A percentile compares a stretch with the other conserved stretches of the same genome.
phyloP scores from a whole-genome alignment of 2,797 vertebrate species.

The Paedocypris micromegethes region DNA sequence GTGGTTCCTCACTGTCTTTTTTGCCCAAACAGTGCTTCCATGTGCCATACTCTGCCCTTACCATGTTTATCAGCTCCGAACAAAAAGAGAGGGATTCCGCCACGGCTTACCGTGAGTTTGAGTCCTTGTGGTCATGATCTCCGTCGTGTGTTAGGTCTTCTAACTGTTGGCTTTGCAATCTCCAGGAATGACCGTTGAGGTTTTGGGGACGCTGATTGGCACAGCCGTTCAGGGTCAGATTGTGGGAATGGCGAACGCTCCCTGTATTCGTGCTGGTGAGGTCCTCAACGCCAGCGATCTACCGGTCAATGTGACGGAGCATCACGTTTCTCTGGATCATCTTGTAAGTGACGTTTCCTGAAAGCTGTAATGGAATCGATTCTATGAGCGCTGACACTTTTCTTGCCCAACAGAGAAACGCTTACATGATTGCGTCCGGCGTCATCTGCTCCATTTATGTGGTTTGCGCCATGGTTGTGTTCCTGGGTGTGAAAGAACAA shows the following conservation, averaged over 20 bases:
- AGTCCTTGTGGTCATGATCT: not conserved
- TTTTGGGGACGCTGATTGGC: constrained; percentile 85
- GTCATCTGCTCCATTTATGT: constrained; percentile 84
- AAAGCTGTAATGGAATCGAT: not conserved
- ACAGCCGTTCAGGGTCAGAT: constrained; percentile 95
- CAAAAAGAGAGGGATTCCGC: constrained; percentile 93
- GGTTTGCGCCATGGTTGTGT: constrained; percentile 75
- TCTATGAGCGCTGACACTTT: too few species aligned
- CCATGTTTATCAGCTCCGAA: constrained; percentile 94
- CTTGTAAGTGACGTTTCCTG: constrained; percentile 63
- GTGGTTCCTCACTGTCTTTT: too few species aligned
- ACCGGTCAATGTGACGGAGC: constrained; percentile 55
- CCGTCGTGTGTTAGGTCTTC: not conserved
- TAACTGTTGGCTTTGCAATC: not conserved
- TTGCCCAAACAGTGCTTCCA: constrained; percentile 82
- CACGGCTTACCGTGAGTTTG: constrained; percentile 87
- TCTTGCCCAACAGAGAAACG: constrained; percentile 69
- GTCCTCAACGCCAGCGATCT: constrained; percentile 41
- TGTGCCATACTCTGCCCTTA: constrained; percentile 93
- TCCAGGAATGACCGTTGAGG: constrained; percentile 92
- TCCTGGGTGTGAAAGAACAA: constrained; percentile 78
- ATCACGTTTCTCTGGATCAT: constrained; percentile 62
- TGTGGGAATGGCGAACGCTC: constrained; percentile 73
- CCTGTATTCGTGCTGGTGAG: constrained; percentile 66
- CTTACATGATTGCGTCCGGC: constrained; percentile 84